These are phyloP conservation scores for Anoplolepis gracilipes DNA, from an alignment of 1,140 invertebrate species.

Conservation along the genomic window DNA sequence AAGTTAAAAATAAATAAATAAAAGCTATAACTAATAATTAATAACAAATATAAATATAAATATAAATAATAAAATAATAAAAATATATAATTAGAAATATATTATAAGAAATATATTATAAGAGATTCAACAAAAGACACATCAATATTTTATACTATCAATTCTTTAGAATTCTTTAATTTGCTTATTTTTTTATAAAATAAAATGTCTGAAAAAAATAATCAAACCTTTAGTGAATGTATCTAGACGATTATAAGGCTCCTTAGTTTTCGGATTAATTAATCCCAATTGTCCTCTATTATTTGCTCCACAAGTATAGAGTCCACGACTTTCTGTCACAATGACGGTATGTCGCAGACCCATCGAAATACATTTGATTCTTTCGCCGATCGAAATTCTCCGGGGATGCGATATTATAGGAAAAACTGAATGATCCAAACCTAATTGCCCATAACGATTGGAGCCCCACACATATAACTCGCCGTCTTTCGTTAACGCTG, in stretches of 20 bases:
- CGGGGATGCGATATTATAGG: constrained; percentile 52
- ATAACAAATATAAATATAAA: background rate
- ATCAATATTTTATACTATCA: background rate
- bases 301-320: constrained; percentile 88
- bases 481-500: constrained; percentile 88
- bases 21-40: background rate
- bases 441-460: constrained; percentile 91
- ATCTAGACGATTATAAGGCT: constrained; percentile 72
- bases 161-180: background rate
- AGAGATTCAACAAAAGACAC: background rate
- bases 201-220: background rate
- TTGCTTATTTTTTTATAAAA: background rate
- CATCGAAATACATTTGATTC: constrained; percentile 76
- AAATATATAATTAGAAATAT: background rate
- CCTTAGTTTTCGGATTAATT: constrained; percentile 70
- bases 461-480: constrained; percentile 91
- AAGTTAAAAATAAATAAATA: background rate
- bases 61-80: background rate
- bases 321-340: constrained; percentile 87
- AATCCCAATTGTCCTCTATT: constrained; percentile 89
- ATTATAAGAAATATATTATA: background rate
- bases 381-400: constrained; percentile 44
- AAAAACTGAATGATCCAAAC: constrained; percentile 72
- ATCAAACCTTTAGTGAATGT: constrained; percentile 84
- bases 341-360: constrained; percentile 90